Conservation (phyloP, 1,140 invertebrate species). For the Phenacoccus solenopsis region DNA sequence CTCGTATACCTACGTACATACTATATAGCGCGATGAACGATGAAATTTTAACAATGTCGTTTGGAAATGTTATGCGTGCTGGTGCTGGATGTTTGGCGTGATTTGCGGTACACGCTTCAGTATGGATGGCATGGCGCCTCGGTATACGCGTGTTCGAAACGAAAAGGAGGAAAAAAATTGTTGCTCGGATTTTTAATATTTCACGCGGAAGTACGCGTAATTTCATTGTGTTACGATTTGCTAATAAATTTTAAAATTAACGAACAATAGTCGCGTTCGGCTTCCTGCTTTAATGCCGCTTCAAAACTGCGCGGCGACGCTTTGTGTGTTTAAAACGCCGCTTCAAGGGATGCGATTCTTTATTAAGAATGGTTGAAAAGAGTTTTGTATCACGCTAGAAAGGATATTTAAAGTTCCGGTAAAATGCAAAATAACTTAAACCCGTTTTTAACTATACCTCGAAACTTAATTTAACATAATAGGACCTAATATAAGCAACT, state of each 20-base stretch:
- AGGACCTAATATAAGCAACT: conserved; percentile 13
- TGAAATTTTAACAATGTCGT: too few species aligned
- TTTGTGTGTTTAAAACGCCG: not conserved
- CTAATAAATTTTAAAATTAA: conserved; percentile 16
- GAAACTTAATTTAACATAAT: conserved; percentile 17
- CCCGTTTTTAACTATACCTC: conserved; percentile 13
- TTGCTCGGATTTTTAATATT: not conserved
- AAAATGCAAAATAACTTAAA: conserved; percentile 18
- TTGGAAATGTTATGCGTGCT: too few species aligned
- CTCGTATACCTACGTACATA: too few species aligned
- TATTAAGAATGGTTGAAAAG: conserved; percentile 15
- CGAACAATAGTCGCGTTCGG: conserved; percentile 7
- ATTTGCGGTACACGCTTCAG: too few species aligned
- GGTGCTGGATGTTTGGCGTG: too few species aligned
- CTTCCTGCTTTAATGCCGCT: conserved; percentile 14
- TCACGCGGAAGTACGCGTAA: not conserved
- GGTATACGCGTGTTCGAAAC: too few species aligned
- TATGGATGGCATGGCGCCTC: too few species aligned
- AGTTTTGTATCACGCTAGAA: conserved; percentile 13
- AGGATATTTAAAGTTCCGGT: conserved; percentile 17
- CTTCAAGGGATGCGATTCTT: conserved; percentile 1
- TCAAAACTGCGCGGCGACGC: conserved; percentile 5
- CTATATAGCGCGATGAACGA: too few species aligned
- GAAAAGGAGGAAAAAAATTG: not conserved
- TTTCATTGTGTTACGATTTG: not conserved